Evolutionary conservation across 2,113 vertebrate genomes (phyloP).

Genomic region (Copsychus sechellarum): DNA sequence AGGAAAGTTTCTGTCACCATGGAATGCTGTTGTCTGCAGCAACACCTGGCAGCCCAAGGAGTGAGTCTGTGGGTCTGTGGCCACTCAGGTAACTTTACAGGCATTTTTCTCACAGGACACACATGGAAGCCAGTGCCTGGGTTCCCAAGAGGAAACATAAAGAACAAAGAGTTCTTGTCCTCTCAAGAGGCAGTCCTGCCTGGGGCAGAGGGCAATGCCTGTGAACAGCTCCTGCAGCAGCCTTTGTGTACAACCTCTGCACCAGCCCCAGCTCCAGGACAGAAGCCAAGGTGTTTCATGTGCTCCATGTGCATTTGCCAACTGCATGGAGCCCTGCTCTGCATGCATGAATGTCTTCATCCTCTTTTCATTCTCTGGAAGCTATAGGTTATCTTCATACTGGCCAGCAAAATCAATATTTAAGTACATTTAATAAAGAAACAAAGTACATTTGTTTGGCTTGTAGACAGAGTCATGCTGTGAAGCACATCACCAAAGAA

Average conservation of each 20-base stretch:
- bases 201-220: not conserved
- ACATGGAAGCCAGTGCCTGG: not conserved
- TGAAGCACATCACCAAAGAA: not conserved
- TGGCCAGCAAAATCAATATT: not conserved
- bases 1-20: not conserved
- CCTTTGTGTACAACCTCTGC: not conserved
- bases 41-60: not conserved
- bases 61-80: not conserved
- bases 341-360: not conserved
- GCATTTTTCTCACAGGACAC: not conserved
- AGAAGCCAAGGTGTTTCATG: fast-evolving
- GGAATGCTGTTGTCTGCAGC: not conserved
- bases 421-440: not conserved
- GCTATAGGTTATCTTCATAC: not conserved
- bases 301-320: not conserved
- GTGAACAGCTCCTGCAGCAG: not conserved
- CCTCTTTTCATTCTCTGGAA: not conserved
- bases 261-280: not conserved
- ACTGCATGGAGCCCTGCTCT: not conserved
- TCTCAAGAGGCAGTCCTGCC: not conserved
- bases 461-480: not conserved
- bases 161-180: not conserved
- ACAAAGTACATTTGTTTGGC: not conserved
- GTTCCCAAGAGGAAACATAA: not conserved
- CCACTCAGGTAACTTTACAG: not conserved